Evolutionary conservation across 2,113 vertebrate genomes (phyloP).

Genomic region (Chrysemys picta): DNA sequence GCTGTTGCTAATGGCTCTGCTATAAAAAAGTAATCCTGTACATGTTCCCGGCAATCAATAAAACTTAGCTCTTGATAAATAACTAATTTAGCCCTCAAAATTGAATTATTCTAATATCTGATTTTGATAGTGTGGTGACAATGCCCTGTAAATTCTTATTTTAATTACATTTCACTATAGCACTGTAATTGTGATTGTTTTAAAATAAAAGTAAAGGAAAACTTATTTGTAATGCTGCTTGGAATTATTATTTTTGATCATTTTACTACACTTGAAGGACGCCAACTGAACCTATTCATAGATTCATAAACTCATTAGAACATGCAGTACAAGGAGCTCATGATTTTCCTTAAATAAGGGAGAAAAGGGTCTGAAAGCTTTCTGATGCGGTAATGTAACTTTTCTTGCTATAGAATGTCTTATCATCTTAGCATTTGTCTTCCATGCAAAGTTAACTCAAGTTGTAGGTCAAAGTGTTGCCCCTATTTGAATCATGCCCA

Average conservation of each 20-base stretch:
- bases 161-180: neutral
- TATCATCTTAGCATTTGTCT: neutral
- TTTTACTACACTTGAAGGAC: neutral
- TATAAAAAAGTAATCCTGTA: neutral
- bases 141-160: neutral
- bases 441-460: neutral
- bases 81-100: neutral
- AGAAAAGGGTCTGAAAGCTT: neutral
- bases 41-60: neutral
- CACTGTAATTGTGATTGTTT: neutral
- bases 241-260: too few relatives aligned
- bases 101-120: neutral
- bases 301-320: neutral
- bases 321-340: neutral
- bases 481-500: neutral
- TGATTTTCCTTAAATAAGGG: neutral
- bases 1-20: neutral
- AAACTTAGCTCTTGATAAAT: neutral
- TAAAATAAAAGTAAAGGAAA: neutral
- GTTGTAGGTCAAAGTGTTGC: neutral
- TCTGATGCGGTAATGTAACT: neutral
- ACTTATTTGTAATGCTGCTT: too few relatives aligned
- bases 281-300: neutral
- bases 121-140: neutral
- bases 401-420: neutral